These are phyloP conservation scores for Oceanodroma tethys DNA, from an alignment of 2,113 vertebrate species.

Conservation along the genomic window DNA sequence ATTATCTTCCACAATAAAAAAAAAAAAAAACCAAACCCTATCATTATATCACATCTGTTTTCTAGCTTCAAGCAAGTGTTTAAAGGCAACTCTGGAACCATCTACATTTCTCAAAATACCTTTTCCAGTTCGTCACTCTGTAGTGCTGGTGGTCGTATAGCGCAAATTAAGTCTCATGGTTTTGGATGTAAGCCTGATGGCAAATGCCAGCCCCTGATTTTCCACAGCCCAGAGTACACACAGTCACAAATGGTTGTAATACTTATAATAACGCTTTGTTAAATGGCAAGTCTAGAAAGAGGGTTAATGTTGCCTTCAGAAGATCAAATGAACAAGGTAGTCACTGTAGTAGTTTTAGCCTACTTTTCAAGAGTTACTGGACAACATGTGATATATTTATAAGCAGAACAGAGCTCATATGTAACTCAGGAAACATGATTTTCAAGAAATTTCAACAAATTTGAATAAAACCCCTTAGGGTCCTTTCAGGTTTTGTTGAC, in stretches of 20 bases:
- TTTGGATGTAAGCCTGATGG: background rate
- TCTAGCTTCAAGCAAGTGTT: background rate
- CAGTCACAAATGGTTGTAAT: background rate
- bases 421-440: background rate
- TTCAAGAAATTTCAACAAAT: conserved; percentile 11
- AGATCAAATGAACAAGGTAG: background rate
- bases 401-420: background rate
- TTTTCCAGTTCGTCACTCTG: background rate
- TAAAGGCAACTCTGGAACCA: background rate
- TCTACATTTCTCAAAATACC: background rate
- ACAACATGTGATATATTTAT: background rate
- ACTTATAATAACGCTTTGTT: background rate
- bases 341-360: background rate
- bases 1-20: background rate
- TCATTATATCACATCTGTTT: background rate
- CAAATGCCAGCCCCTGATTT: background rate
- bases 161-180: background rate
- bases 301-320: background rate
- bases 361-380: background rate
- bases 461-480: background rate
- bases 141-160: background rate
- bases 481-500: background rate
- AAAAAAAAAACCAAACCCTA: background rate
- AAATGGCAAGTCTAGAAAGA: background rate
- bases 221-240: background rate